Percentiles rank a stretch among this genome's conserved stretches.
Evolutionary conservation across 2,113 vertebrate species (phyloP).

Genomic region (Myrmophylax atrothorax): DNA sequence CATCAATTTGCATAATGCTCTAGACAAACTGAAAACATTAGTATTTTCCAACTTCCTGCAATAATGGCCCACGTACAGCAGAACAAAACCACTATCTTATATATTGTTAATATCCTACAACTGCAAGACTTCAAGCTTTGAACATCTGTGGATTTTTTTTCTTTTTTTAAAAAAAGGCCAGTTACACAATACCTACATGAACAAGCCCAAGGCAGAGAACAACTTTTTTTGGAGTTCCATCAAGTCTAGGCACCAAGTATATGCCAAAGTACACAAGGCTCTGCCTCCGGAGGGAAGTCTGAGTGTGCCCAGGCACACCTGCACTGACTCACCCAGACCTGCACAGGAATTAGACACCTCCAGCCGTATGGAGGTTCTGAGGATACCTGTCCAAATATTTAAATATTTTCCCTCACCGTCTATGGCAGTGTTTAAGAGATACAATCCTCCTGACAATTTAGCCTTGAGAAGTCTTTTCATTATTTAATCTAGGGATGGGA

Average conservation of each 20-base stretch:
- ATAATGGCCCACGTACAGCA: background rate
- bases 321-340: background rate
- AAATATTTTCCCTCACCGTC: background rate
- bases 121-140: background rate
- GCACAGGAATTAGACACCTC: conserved; percentile 8
- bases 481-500: background rate
- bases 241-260: background rate
- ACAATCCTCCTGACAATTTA: background rate
- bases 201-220: background rate
- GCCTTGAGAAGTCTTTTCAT: background rate
- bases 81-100: background rate
- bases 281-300: background rate
- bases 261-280: background rate
- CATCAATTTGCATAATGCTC: background rate
- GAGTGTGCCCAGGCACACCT: background rate
- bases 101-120: background rate
- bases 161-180: background rate
- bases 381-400: conserved; percentile 16
- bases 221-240: background rate
- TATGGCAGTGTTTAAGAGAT: background rate
- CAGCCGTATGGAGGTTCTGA: background rate
- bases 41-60: background rate
- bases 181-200: background rate
- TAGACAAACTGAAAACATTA: background rate
- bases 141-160: background rate